These are phyloP conservation scores for Eurypyga helias DNA, from an alignment of 2,113 vertebrate genomes.

Conservation along the genomic window DNA sequence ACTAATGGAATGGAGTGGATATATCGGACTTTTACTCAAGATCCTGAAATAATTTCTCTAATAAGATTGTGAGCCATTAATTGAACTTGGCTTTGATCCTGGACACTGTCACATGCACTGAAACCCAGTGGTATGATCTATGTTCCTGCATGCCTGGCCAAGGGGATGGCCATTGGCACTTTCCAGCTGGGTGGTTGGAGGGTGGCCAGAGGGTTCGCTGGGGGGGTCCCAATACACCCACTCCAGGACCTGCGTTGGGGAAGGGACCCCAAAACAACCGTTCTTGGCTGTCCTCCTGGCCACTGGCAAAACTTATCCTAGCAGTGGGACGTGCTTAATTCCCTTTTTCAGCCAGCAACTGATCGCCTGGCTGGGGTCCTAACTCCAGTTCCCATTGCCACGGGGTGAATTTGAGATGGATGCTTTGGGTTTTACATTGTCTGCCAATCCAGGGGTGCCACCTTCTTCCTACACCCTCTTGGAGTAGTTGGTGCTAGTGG, in stretches of 20 bases:
- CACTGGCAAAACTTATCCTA: background rate
- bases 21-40: constrained; percentile 64
- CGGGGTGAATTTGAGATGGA: background rate
- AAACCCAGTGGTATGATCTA: background rate
- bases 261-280: background rate
- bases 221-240: background rate
- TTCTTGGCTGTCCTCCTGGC: background rate
- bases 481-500: background rate
- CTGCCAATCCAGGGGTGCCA: background rate
- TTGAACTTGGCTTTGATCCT: constrained; percentile 72
- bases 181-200: rapidly evolving
- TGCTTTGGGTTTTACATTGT: background rate
- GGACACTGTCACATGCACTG: background rate
- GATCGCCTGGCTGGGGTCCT: background rate
- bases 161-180: background rate
- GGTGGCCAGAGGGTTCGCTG: rapidly evolving
- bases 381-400: rapidly evolving
- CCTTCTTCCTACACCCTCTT: background rate
- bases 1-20: constrained; percentile 73
- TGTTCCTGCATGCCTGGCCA: rapidly evolving
- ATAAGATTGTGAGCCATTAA: constrained; percentile 74
- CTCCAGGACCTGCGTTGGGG: background rate
- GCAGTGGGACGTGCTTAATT: background rate
- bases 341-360: background rate
- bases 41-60: constrained; percentile 73